A percentile compares a stretch with the other conserved stretches of the same genome.
Evolutionary conservation across 2,888 invertebrate genomes (phyloP).

Genomic region (Agelastica alni): DNA sequence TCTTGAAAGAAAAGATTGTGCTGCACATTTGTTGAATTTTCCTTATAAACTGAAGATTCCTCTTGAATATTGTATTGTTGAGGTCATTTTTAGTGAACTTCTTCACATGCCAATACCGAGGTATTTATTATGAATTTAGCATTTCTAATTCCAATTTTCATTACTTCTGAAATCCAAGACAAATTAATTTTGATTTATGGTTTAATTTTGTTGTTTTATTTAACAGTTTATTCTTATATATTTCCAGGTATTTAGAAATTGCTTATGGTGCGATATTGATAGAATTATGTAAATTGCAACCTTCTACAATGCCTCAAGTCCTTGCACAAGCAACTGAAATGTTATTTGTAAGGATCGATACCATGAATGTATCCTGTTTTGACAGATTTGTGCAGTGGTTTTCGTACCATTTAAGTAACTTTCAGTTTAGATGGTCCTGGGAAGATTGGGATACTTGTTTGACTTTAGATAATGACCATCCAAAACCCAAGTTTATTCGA

Average conservation of each 20-base stretch:
- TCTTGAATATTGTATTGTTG: slow-evolving; percentile 96
- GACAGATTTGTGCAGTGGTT: slow-evolving; percentile 98
- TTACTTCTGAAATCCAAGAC: too few species aligned
- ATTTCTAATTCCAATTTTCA: too few species aligned
- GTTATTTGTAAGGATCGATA: slow-evolving; percentile 91
- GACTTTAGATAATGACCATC: slow-evolving; percentile 84
- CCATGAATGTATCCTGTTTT: slow-evolving; percentile 96
- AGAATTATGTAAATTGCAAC: slow-evolving; percentile 95
- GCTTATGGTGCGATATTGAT: slow-evolving; percentile 94
- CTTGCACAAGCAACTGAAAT: slow-evolving; percentile 98
- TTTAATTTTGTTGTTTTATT: not conserved
- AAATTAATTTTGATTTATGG: too few species aligned
- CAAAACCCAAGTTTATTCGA: slow-evolving; percentile 90
- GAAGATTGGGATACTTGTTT: slow-evolving; percentile 91
- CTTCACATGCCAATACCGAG: slow-evolving; percentile 90
- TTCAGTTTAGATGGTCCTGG: slow-evolving; percentile 99
- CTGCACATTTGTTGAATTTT: slow-evolving; percentile 87
- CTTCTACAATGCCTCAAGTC: slow-evolving; percentile 96
- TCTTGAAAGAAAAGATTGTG: slow-evolving; percentile 92
- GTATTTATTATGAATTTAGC: too few species aligned
- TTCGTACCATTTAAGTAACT: slow-evolving; percentile 97
- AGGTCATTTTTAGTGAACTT: slow-evolving; percentile 93
- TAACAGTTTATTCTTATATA: too few species aligned
- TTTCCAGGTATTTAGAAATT: slow-evolving; percentile 73
- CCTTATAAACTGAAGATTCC: slow-evolving; percentile 94